phyloP scores from a whole-genome alignment of 2,797 vertebrate species.

The Xenentodon cancila region DNA sequence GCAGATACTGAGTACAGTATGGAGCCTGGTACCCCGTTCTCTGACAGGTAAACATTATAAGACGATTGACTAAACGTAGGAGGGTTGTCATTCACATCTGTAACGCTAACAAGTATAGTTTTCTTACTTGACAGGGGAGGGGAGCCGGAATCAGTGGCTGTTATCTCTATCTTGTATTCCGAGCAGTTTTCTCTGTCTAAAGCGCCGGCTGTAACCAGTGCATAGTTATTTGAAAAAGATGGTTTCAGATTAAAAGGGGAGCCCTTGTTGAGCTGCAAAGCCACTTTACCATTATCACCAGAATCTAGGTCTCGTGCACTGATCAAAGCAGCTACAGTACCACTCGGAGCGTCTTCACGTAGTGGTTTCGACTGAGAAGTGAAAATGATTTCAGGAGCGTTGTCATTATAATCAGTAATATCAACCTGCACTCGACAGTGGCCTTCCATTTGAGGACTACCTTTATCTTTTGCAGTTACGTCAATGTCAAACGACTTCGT shows the following conservation, averaged over 20 bases:
- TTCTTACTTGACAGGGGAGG: conserved; percentile 81
- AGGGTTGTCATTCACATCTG: conserved; percentile 89
- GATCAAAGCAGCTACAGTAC: conserved; percentile 66
- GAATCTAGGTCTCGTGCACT: conserved; percentile 65
- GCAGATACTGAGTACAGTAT: conserved; percentile 86
- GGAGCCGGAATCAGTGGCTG: conserved; percentile 82
- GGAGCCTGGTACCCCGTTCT: conserved; percentile 85
- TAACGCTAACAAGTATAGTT: conserved; percentile 81
- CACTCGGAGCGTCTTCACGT: conserved; percentile 53
- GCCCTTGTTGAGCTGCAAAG: conserved; percentile 14
- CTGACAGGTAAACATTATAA: conserved; percentile 86
- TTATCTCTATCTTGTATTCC: conserved; percentile 84
- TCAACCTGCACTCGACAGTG: conserved; percentile 69
- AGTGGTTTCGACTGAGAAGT: conserved; percentile 58
- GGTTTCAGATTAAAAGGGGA: conserved; percentile 63
- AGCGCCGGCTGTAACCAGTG: conserved; percentile 55
- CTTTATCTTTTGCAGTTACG: conserved; percentile 72
- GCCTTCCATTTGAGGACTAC: conserved; percentile 72
- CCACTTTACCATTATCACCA: conserved; percentile 57
- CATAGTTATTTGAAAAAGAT: conserved; percentile 70
- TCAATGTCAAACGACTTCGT: conserved; percentile 54
- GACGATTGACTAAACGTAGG: conserved; percentile 81
- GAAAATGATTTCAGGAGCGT: conserved; percentile 70
- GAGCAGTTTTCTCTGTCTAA: conserved; percentile 83
- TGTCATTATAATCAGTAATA: conserved; percentile 74